Percentiles rank a stretch among this genome's conserved stretches.
Evolutionary conservation across 2,888 invertebrate genomes (phyloP).

Genomic region (Trissolcus japonicus): DNA sequence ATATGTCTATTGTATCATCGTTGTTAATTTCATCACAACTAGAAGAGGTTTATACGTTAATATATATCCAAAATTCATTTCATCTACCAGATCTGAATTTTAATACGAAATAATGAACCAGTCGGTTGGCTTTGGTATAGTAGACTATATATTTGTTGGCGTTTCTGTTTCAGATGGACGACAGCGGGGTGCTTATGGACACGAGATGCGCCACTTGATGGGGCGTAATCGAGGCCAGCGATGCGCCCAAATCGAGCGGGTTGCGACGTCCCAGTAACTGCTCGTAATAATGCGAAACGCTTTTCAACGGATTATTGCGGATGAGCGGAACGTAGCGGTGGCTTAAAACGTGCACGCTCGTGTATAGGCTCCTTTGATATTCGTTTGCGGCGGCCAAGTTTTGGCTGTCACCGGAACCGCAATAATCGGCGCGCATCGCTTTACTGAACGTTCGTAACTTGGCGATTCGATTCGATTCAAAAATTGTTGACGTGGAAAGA

Average conservation of each 20-base stretch:
- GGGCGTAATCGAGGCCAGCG: slow-evolving; percentile 12
- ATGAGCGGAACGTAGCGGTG: slow-evolving; percentile 8
- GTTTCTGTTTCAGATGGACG: slow-evolving; percentile 29
- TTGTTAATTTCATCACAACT: no score
- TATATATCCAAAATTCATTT: no score
- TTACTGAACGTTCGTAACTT: no score
- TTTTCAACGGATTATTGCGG: slow-evolving; percentile 14
- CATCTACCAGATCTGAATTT: no score
- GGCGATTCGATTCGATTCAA: no score
- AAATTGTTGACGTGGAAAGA: not conserved
- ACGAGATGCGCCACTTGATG: slow-evolving; percentile 22
- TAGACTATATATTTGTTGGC: not conserved
- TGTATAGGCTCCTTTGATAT: slow-evolving; percentile 6
- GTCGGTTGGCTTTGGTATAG: not conserved
- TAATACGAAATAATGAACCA: no score
- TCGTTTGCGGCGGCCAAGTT: slow-evolving; percentile 1
- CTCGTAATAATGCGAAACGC: slow-evolving; percentile 9
- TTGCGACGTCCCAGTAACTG: slow-evolving; percentile 18
- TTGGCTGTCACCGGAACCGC: not conserved
- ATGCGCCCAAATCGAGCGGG: slow-evolving; percentile 7
- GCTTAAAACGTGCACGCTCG: slow-evolving; percentile 12
- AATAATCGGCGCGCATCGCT: slow-evolving; percentile 16
- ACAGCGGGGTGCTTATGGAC: slow-evolving; percentile 27
- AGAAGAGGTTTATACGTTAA: no score
- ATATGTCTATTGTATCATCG: no score